These are phyloP conservation scores for Cylas formicarius DNA, from an alignment of 1,140 invertebrate species.

Conservation along the genomic window DNA sequence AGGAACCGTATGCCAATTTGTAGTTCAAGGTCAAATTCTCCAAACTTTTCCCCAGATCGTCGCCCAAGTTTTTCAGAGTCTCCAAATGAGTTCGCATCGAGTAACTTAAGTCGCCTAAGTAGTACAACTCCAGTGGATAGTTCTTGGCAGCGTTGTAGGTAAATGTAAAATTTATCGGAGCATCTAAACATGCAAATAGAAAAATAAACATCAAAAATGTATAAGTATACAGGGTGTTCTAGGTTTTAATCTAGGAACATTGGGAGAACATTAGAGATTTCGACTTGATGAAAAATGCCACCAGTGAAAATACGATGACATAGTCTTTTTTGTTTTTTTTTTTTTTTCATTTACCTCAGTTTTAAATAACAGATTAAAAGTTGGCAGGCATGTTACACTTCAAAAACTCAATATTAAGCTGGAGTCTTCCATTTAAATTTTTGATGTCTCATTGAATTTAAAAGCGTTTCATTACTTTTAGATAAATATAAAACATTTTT, in stretches of 20 bases:
- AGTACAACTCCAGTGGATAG: conserved; percentile 90
- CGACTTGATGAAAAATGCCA: too few species aligned
- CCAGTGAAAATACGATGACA: too few species aligned
- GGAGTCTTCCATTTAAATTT: not conserved
- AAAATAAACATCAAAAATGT: too few species aligned
- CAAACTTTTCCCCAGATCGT: conserved; percentile 44
- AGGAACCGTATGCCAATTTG: conserved; percentile 61
- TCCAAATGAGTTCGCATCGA: conserved; percentile 84
- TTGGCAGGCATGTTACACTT: too few species aligned
- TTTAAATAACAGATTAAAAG: too few species aligned
- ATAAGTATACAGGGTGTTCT: too few species aligned
- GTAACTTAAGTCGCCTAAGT: conserved; percentile 84
- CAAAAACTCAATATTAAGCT: not conserved
- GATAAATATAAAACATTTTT: not conserved
- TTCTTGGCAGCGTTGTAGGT: conserved; percentile 54
- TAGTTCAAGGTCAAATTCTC: conserved; percentile 67
- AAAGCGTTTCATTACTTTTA: not conserved
- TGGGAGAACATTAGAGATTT: too few species aligned
- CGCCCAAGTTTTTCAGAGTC: conserved; percentile 68
- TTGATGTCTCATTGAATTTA: not conserved
- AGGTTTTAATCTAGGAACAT: too few species aligned
- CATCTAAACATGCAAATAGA: too few species aligned
- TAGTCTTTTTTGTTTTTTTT: too few species aligned
- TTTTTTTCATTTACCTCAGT: too few species aligned
- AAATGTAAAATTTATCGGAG: conserved; percentile 30